phyloP scores from a whole-genome alignment of 2,888 invertebrate genomes.

The Megamerina dolium region DNA sequence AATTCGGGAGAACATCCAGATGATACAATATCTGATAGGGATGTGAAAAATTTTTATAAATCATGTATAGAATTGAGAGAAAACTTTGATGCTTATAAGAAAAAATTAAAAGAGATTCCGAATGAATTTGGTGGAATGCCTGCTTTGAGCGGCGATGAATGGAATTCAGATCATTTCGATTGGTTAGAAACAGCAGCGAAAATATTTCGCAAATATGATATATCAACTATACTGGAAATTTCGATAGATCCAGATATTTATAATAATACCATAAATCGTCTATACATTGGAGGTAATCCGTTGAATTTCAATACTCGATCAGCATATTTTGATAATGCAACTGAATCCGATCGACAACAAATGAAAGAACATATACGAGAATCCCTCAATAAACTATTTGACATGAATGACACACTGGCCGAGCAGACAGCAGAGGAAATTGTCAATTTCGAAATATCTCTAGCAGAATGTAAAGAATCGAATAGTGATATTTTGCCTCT shows the following conservation, averaged over 20 bases:
- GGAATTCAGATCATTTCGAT: constrained; percentile 34
- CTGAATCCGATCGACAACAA: constrained; percentile 15
- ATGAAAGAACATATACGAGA: constrained; percentile 17
- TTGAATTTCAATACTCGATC: constrained; percentile 25
- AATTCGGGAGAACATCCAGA: too few relatives aligned
- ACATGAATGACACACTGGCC: constrained; percentile 21
- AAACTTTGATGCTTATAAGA: constrained; percentile 14
- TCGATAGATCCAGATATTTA: constrained; percentile 28
- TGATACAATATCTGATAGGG: too few relatives aligned
- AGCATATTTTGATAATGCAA: constrained; percentile 28
- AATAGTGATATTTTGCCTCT: too few relatives aligned
- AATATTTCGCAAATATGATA: constrained; percentile 29
- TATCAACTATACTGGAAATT: constrained; percentile 25
- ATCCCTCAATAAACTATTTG: constrained; percentile 26
- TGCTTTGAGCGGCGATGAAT: constrained; percentile 25
- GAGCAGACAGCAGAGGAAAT: constrained; percentile 29
- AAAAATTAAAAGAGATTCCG: constrained; percentile 26
- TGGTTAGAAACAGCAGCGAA: constrained; percentile 33
- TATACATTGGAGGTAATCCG: constrained; percentile 28
- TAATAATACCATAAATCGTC: constrained; percentile 25
- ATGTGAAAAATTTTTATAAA: constrained; percentile 37
- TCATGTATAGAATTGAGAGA: constrained; percentile 31
- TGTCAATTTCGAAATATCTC: too few relatives aligned
- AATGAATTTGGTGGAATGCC: constrained; percentile 39
- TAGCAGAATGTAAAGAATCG: too few relatives aligned